Conservation (phyloP, 2,888 invertebrate species). For the Amblyteles armatorius region DNA sequence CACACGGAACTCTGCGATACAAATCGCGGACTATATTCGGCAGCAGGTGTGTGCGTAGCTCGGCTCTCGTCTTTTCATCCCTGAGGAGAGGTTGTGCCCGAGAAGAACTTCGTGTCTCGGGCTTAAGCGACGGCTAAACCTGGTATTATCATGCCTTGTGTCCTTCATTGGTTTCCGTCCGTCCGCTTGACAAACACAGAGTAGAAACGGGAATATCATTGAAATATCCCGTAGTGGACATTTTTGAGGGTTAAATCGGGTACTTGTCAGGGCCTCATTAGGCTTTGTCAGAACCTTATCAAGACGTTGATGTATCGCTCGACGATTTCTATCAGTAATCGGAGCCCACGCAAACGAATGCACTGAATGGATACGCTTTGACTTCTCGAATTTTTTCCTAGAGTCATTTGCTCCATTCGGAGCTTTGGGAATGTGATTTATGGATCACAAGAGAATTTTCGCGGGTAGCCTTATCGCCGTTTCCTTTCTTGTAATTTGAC, state of each 20-base stretch:
- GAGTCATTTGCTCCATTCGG: neutral
- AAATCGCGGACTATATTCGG: conserved; percentile 64
- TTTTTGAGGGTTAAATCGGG: neutral
- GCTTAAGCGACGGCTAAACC: conserved; percentile 16
- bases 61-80: conserved; percentile 12
- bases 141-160: conserved; percentile 4
- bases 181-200: neutral
- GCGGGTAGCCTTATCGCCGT: conserved; percentile 19
- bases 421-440: conserved; percentile 4
- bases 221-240: neutral
- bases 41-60: conserved; percentile 48
- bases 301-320: neutral
- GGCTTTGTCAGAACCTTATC: neutral
- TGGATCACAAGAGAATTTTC: neutral
- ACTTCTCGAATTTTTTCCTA: neutral
- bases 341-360: neutral
- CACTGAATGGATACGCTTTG: neutral
- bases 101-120: conserved; percentile 7
- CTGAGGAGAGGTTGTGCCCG: conserved; percentile 1
- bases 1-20: conserved; percentile 60
- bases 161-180: neutral
- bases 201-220: neutral
- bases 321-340: neutral
- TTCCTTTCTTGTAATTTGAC: conserved; percentile 26
- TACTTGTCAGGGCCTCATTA: neutral